Evolutionary conservation across 2,797 vertebrate species (phyloP).

Genomic region (Rhinogobio ventralis): DNA sequence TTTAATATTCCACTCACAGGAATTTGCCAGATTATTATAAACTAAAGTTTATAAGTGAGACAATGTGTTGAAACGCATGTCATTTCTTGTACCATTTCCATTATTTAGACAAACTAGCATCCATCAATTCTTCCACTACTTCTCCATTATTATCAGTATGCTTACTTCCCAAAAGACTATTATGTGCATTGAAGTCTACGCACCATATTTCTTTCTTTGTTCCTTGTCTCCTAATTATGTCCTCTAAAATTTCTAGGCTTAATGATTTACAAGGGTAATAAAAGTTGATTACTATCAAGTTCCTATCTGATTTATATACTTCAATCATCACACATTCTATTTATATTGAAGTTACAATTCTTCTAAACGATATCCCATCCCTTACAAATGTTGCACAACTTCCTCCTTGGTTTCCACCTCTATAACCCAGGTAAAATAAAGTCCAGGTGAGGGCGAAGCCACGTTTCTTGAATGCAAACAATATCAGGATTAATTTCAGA

Average conservation of each 20-base stretch:
- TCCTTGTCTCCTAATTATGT: no score
- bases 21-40: background rate
- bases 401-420: no score
- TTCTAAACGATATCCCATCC: no score
- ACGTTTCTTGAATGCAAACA: background rate
- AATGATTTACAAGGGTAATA: background rate
- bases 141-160: background rate
- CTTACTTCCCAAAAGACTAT: background rate
- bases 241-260: background rate
- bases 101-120: background rate
- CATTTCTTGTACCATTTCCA: no score
- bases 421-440: background rate
- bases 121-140: background rate
- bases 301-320: background rate
- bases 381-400: no score
- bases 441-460: background rate
- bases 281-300: background rate
- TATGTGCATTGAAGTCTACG: background rate
- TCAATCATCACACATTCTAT: background rate
- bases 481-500: no score
- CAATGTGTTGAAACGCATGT: background rate
- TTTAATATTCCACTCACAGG: background rate
- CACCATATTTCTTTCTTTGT: background rate
- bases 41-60: background rate
- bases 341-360: background rate